Evolutionary conservation across 2,113 vertebrate species (phyloP).

Genomic region (Hystrix cristata): DNA sequence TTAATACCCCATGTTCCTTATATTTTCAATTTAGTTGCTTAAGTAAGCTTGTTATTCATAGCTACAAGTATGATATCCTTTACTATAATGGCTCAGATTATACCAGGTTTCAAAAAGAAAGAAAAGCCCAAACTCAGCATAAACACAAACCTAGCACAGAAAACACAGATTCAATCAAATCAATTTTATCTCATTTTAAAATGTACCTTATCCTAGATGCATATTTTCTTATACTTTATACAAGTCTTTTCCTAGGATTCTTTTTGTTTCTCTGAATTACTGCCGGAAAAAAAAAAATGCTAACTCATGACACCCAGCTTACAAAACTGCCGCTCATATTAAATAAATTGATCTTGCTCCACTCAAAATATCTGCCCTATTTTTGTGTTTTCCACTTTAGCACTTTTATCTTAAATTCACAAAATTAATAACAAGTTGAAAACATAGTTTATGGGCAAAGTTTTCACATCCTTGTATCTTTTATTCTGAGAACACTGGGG

Average conservation of each 20-base stretch:
- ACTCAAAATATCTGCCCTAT: constrained; percentile 21
- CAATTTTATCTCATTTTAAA: constrained; percentile 59
- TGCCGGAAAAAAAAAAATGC: constrained; percentile 28
- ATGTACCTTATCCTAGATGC: not conserved
- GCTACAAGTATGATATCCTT: not conserved
- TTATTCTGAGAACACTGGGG: not conserved
- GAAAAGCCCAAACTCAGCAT: constrained; percentile 27
- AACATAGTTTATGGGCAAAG: constrained; percentile 24
- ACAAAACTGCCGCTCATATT: constrained; percentile 42
- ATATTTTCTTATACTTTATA: not conserved
- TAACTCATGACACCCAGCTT: constrained; percentile 40
- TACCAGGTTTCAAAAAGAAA: not conserved
- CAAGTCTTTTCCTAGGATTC: constrained; percentile 8
- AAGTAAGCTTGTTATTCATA: not conserved
- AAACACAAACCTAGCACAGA: constrained; percentile 21
- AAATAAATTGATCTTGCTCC: constrained; percentile 56
- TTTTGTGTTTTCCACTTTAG: constrained; percentile 35
- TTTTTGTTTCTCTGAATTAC: constrained; percentile 61
- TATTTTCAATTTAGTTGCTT: constrained; percentile 14
- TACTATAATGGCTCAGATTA: constrained; percentile 29
- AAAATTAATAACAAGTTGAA: constrained; percentile 28
- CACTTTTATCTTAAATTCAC: not conserved
- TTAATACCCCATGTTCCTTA: not conserved
- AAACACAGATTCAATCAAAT: constrained; percentile 52
- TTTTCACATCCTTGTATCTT: not conserved